A percentile compares a stretch with the other conserved stretches of the same genome.
Conservation (phyloP, 1,140 invertebrate genomes). For the Drosophila asahinai region DNA sequence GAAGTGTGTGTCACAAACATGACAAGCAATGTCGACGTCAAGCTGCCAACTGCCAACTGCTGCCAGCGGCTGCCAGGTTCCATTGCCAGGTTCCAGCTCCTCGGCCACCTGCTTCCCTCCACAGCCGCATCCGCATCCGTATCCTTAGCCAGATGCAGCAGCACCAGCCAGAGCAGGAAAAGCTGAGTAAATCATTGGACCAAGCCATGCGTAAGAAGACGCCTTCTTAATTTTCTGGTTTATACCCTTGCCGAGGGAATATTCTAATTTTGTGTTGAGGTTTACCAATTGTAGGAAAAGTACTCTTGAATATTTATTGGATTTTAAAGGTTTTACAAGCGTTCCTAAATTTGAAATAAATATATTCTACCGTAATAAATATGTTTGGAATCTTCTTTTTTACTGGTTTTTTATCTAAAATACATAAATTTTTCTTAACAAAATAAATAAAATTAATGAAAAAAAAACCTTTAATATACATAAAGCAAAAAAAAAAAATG, state of each 20-base stretch:
- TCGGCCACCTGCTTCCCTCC: slow-evolving; percentile 9
- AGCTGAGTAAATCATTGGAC: slow-evolving; percentile 74
- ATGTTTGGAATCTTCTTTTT: too few relatives aligned
- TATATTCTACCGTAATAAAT: too few relatives aligned
- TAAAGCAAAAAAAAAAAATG: not conserved
- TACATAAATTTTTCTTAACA: too few relatives aligned
- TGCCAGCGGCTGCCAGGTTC: slow-evolving; percentile 45
- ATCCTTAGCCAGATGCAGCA: slow-evolving; percentile 18
- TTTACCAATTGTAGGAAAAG: too few relatives aligned
- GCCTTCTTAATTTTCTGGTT: slow-evolving; percentile 29
- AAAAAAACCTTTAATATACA: not conserved
- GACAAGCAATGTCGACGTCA: slow-evolving; percentile 73
- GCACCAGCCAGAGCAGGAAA: slow-evolving; percentile 32
- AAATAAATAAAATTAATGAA: too few relatives aligned
- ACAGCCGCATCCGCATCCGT: slow-evolving; percentile 8
- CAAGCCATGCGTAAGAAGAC: slow-evolving; percentile 54
- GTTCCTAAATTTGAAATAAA: too few relatives aligned
- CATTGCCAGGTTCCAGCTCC: slow-evolving; percentile 25
- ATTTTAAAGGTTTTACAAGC: too few relatives aligned
- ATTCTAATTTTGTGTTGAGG: not conserved
- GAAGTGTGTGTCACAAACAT: slow-evolving; percentile 82
- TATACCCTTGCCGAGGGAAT: not conserved
- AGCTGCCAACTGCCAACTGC: slow-evolving; percentile 52
- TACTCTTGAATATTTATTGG: too few relatives aligned
- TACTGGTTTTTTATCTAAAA: too few relatives aligned